A percentile compares a stretch with the other conserved stretches of the same genome.
Conservation (phyloP, 2,888 invertebrate genomes). For the Diaperis boleti region DNA sequence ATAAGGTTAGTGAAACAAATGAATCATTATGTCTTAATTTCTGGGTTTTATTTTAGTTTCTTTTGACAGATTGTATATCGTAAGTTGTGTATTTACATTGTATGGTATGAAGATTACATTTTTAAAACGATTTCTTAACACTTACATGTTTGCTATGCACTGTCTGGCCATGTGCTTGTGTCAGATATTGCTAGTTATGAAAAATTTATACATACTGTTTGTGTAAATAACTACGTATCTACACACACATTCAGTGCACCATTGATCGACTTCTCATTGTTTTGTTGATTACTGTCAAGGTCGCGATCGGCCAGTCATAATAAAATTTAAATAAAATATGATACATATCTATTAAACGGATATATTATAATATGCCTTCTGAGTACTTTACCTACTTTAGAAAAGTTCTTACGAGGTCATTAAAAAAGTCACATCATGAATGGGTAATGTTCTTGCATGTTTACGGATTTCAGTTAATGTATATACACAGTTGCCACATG, state of each 20-base stretch:
- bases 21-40: neutral
- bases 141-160: constrained; percentile 28
- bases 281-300: neutral
- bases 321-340: neutral
- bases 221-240: too few species aligned
- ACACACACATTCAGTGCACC: constrained; percentile 3
- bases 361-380: too few species aligned
- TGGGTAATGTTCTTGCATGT: constrained; percentile 8
- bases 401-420: constrained; percentile 11
- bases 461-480: constrained; percentile 14
- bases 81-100: too few species aligned
- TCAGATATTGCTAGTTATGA: neutral
- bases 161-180: neutral
- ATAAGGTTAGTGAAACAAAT: constrained; percentile 47
- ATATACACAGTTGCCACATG: constrained; percentile 9
- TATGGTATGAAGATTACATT: constrained; percentile 41
- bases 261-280: neutral
- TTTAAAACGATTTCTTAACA: constrained; percentile 34
- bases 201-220: neutral
- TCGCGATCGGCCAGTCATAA: neutral
- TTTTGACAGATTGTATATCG: constrained; percentile 50
- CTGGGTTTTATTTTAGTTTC: constrained; percentile 30
- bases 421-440: neutral
- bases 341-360: too few species aligned
- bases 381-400: too few species aligned